These are phyloP conservation scores for Nebria brevicollis DNA, from an alignment of 2,888 invertebrate species.

Conservation along the genomic window DNA sequence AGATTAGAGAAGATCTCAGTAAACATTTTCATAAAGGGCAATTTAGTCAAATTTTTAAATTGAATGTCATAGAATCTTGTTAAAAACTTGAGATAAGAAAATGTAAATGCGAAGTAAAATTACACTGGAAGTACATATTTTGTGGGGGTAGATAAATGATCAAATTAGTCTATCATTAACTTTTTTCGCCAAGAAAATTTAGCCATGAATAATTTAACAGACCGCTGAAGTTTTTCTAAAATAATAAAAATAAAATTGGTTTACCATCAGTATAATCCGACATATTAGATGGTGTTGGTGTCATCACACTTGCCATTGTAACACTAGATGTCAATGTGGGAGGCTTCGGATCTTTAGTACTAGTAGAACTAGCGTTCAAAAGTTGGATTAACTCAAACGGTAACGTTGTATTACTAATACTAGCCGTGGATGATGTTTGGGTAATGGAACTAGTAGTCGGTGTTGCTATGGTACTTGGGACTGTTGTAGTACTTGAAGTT, in stretches of 20 bases:
- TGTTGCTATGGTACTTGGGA: slow-evolving; percentile 56
- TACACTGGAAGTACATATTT: too few species aligned
- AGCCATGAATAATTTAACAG: too few species aligned
- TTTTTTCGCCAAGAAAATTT: too few species aligned
- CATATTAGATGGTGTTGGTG: slow-evolving; percentile 57
- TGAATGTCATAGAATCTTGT: too few species aligned
- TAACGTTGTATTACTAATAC: slow-evolving; percentile 8
- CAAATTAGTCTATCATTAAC: too few species aligned
- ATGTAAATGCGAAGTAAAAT: too few species aligned
- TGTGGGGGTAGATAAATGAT: too few species aligned
- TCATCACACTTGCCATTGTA: neutral
- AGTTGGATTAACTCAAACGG: slow-evolving; percentile 30
- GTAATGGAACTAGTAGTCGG: slow-evolving; percentile 52
- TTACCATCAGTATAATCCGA: slow-evolving; percentile 61
- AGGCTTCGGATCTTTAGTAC: neutral
- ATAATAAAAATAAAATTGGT: slow-evolving; percentile 36
- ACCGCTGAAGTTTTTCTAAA: too few species aligned
- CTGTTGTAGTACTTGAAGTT: slow-evolving; percentile 50
- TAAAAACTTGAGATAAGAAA: too few species aligned
- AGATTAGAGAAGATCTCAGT: too few species aligned
- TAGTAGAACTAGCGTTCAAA: slow-evolving; percentile 15
- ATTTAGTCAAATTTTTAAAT: too few species aligned
- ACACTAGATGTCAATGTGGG: neutral
- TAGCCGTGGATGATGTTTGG: slow-evolving; percentile 52
- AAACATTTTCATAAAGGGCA: too few species aligned